Base-by-base conservation (phyloP, 2,888 invertebrate genomes). In the Leucoptera coffeella region DNA sequence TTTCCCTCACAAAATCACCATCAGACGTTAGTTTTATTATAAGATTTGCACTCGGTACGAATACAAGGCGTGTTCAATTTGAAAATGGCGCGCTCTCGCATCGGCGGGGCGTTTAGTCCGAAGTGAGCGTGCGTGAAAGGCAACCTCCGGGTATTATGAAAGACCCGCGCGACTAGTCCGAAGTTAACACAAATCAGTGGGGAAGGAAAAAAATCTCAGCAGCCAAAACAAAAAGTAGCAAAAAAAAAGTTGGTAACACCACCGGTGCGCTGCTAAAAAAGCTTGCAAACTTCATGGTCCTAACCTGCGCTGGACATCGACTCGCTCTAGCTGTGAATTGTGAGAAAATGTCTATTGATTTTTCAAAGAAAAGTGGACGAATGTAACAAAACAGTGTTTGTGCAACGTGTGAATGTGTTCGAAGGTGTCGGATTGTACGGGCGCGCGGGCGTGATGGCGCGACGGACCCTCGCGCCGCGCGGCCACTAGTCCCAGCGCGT, bases 271-370 rank as follows among this genome's bases (percentile, higher is more conserved):
- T n/a, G n/a, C 71, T 71, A 72, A 72, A 72, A 72, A 72, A 71
- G 71, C 71, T 71, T 67, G 72, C 71, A 71, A 72, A 72, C 71
- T 72, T 71, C 71, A 71, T 64, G 71, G 67, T 65, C 59, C 58
- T 67, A 67, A 69, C 65, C 71, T 71, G 72, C 72, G 72, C 72
- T 72, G 72, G 72, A 71, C 72, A 69, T 71, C 72, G 69, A 72
- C 71, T 69, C 72, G 69, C 64, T 61, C 61, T 64, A 60, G 58
- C 50, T 58, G 62, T 50, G 56, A 58, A 67, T 64, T 62, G 62
- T 59, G 62, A 61, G 67, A 69, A 72, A 71, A 72, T 72, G 72
- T 69, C 64, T 72, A 72, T 72, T 71, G 72, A 72, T 72, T 72
- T 72, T 72, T 72, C 69, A 69, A 67, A 69, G 71, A 69, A 69